These are phyloP conservation scores for Microtus oregoni DNA, from an alignment of 2,113 vertebrate species.

Conservation along the genomic window DNA sequence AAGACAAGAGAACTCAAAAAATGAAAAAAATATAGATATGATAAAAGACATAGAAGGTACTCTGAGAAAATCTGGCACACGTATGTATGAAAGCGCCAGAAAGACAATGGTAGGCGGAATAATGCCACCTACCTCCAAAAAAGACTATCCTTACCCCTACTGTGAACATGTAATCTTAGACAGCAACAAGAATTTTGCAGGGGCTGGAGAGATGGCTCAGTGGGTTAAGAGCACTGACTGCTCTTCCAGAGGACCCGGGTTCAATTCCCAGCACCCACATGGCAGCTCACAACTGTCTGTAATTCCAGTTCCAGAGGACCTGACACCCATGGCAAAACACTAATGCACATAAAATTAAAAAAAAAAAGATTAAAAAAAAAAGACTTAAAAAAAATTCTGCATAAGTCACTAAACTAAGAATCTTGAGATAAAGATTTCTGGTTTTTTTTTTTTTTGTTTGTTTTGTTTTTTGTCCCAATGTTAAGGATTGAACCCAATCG, in stretches of 20 bases:
- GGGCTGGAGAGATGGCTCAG: too few relatives aligned
- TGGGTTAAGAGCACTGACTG: too few relatives aligned
- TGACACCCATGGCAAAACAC: too few relatives aligned
- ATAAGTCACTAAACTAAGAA: background rate
- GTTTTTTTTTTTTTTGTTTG: too few relatives aligned
- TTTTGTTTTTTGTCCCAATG: background rate
- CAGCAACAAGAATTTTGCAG: background rate
- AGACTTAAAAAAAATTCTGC: background rate
- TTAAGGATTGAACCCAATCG: background rate
- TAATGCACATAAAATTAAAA: too few relatives aligned
- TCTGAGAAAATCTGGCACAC: background rate
- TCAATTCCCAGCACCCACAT: too few relatives aligned
- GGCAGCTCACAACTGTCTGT: too few relatives aligned
- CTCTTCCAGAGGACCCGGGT: too few relatives aligned
- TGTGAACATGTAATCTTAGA: background rate
- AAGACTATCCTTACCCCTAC: background rate
- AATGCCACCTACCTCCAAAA: background rate
- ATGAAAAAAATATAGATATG: background rate
- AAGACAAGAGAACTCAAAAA: slow-evolving; percentile 28
- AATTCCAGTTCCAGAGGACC: too few relatives aligned
- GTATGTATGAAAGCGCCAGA: background rate
- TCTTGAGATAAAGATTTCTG: background rate
- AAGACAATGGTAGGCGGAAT: slow-evolving; percentile 10
- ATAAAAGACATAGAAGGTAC: background rate
- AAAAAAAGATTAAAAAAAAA: too few relatives aligned